Percentiles rank a stretch among this genome's conserved stretches.
These are phyloP conservation scores for Corynorhinus townsendii DNA, from an alignment of 2,113 vertebrate species.

Conservation along the genomic window DNA sequence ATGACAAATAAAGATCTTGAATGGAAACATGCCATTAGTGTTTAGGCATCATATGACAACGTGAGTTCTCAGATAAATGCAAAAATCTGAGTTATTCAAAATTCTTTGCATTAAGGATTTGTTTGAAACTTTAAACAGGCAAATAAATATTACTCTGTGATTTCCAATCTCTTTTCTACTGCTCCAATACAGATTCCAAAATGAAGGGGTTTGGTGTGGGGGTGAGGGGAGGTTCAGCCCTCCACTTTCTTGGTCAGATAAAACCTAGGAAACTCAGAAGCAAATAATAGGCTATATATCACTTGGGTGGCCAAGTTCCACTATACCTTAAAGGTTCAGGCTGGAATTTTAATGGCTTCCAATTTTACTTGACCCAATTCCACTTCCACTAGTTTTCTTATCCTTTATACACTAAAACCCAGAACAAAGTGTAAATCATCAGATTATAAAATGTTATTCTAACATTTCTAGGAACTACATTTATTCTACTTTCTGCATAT, in stretches of 20 bases:
- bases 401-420: constrained; percentile 36
- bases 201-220: not conserved
- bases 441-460: constrained; percentile 55
- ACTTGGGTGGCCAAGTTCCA: constrained; percentile 19
- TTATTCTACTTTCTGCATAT: constrained; percentile 40
- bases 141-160: constrained; percentile 13
- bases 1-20: constrained; percentile 23
- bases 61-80: not conserved
- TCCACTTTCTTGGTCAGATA: not conserved
- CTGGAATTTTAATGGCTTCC: constrained; percentile 46
- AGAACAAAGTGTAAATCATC: constrained; percentile 37
- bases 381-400: not conserved
- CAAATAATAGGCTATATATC: constrained; percentile 31
- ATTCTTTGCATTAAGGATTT: not conserved
- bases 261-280: constrained; percentile 25
- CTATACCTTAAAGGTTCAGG: not conserved
- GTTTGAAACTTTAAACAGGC: not conserved
- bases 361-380: constrained; percentile 44
- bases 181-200: not conserved
- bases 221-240: not conserved
- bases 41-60: not conserved
- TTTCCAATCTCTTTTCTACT: not conserved
- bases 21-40: not conserved
- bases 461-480: constrained; percentile 56
- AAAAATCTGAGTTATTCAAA: not conserved